Evolutionary conservation across 2,113 vertebrate species (phyloP), one percentile per base, ranked within the genome.

Genomic region (Apodemus sylvaticus): DNA sequence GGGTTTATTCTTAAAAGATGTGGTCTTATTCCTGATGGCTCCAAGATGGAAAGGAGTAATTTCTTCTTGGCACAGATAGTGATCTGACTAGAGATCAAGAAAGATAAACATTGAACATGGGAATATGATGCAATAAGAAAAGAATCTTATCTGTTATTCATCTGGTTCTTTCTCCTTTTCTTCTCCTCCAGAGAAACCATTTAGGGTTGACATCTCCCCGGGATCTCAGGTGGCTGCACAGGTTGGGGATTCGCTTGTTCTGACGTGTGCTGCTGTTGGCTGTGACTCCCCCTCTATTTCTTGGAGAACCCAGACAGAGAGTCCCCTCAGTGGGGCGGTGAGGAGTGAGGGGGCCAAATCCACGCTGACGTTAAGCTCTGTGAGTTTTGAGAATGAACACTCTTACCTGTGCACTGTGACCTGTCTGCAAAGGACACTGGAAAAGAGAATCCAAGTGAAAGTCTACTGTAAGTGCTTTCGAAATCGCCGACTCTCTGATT

Each of bases 391-490:
- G 77, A 94, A 98, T 13, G 97, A 98, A 48, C 97, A 98, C 9
- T 83, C 71, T n/a, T 99, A 99, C 86, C 77, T 98, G 31, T 99
- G 98, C 64, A 97, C 85, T 3, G 98, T 97, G 94, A 58, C 48
- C 5, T 99, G 99, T 74, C 90, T 76, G 1, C 39, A 1, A 13
- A 86, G 39, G 64, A 97, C 97, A 93, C 94, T 97, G 94, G 97
- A 98, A 77, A 98, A 94, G 85, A 74, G 31, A 58, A 92, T 98
- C 92, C 87, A 83, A 45, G 96, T 99, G 96, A 89, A 98, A 4
- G 81, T 98, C 89, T 99, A 98, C 96, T 99, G 99, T 99, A 98
- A 99, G 99, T 98, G 73, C 31, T 48, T 82, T 68, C 71, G 62
- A 62, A 90, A 83, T 17, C 4, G 13, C 42, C 45, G 22, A 31